These are phyloP conservation scores for Siderastrea radians DNA, from an alignment of 92 coral and sea anemone species.

Conservation along the genomic window DNA sequence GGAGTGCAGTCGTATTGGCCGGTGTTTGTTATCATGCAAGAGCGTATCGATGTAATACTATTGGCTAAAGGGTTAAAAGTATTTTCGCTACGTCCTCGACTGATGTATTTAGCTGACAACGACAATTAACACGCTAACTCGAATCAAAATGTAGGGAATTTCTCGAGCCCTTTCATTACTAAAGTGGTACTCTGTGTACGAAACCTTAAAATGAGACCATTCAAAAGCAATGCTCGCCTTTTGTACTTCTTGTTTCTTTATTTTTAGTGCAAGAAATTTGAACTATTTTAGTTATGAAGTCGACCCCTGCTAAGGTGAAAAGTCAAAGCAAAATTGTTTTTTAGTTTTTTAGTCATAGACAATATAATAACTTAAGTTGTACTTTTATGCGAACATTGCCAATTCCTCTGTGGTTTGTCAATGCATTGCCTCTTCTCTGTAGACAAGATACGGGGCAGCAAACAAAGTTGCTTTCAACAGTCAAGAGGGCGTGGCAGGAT, in stretches of 20 bases:
- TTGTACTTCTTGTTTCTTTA: neutral
- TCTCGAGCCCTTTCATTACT: neutral
- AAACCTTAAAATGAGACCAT: neutral
- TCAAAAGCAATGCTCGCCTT: neutral
- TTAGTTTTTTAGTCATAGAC: too few species aligned
- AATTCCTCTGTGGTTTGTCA: too few species aligned
- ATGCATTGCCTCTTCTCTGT: too few species aligned
- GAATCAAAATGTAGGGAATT: neutral
- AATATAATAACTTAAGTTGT: too few species aligned
- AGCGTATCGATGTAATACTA: slow-evolving; percentile 7
- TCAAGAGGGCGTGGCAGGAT: too few species aligned
- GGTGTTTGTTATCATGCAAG: slow-evolving; percentile 19
- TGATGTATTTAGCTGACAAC: slow-evolving; percentile 24
- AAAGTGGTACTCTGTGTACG: neutral
- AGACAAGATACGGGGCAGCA: too few species aligned
- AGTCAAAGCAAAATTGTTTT: too few species aligned
- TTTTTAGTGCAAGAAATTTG: neutral
- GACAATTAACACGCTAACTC: slow-evolving; percentile 25
- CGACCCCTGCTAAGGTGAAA: too few species aligned
- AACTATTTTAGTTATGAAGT: neutral
- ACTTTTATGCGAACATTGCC: too few species aligned
- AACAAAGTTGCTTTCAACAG: too few species aligned
- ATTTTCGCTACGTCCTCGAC: neutral
- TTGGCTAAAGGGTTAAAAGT: slow-evolving; percentile 4
- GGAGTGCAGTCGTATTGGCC: slow-evolving; percentile 34